A percentile compares a stretch with the other conserved stretches of the same genome.
phyloP scores from a whole-genome alignment of 2,888 invertebrate species.

The Mimumesa dahlbomi region DNA sequence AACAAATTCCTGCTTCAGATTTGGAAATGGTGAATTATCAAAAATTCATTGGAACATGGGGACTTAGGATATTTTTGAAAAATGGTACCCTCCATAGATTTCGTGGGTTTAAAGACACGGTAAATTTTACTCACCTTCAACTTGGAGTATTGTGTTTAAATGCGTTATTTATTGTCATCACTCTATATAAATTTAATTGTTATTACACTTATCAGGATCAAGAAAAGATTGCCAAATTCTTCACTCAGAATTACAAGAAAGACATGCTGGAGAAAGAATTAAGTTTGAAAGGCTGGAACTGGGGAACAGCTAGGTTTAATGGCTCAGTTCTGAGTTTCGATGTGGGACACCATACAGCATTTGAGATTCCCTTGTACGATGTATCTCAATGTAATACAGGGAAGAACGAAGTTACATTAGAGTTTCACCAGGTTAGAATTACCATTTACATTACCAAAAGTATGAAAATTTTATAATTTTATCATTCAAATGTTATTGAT shows the following conservation, averaged over 20 bases:
- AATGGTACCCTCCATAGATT: slow-evolving; percentile 95
- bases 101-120: slow-evolving; percentile 95
- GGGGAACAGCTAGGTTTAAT: slow-evolving; percentile 97
- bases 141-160: background rate
- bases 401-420: slow-evolving; percentile 98
- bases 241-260: slow-evolving; percentile 90
- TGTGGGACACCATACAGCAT: slow-evolving; percentile 91
- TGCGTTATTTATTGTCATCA: too few relatives aligned
- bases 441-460: too few relatives aligned
- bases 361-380: slow-evolving; percentile 97
- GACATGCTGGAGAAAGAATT: slow-evolving; percentile 95
- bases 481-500: slow-evolving; percentile 60
- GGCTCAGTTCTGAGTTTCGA: slow-evolving; percentile 93
- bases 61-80: slow-evolving; percentile 93
- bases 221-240: slow-evolving; percentile 95
- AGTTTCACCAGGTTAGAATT: slow-evolving; percentile 92
- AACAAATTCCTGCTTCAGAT: slow-evolving; percentile 91
- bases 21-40: slow-evolving; percentile 96
- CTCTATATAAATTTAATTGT: background rate
- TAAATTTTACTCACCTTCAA: slow-evolving; percentile 76
- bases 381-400: slow-evolving; percentile 97
- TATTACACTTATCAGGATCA: slow-evolving; percentile 85
- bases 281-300: slow-evolving; percentile 99
- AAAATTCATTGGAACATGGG: slow-evolving; percentile 94
- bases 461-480: slow-evolving; percentile 9